Percentiles rank a stretch among this genome's conserved stretches.
Evolutionary conservation across 35 echinoderm and acorn worm species (phyloP).

Genomic region (Chiridota heheva): DNA sequence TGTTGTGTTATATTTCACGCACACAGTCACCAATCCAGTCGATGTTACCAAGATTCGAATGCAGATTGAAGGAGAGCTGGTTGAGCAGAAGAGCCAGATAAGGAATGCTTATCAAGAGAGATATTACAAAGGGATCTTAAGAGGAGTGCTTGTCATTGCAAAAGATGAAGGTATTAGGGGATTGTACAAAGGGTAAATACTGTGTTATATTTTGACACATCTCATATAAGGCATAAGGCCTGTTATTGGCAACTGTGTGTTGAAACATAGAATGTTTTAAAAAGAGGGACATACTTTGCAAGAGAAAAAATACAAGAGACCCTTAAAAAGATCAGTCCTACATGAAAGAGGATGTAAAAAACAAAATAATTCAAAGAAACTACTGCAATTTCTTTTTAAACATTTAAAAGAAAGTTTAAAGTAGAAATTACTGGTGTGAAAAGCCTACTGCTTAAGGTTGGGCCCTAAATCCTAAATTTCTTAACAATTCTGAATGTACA

Average conservation of each 20-base stretch:
- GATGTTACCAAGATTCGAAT: slow-evolving; percentile 94
- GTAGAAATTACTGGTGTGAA: too few relatives aligned
- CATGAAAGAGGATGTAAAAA: too few relatives aligned
- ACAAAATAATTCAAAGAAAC: too few relatives aligned
- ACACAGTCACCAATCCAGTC: slow-evolving; percentile 81
- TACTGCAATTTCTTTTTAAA: too few relatives aligned
- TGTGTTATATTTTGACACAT: background rate
- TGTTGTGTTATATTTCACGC: background rate
- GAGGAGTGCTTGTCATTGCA: slow-evolving; percentile 70
- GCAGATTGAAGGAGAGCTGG: slow-evolving; percentile 94
- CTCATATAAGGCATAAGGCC: background rate
- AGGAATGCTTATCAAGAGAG: slow-evolving; percentile 47
- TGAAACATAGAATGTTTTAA: background rate
- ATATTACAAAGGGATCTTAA: slow-evolving; percentile 90
- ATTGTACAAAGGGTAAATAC: slow-evolving; percentile 89
- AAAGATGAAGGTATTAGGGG: slow-evolving; percentile 84
- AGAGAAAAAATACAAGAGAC: background rate
- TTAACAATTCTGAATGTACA: too few relatives aligned
- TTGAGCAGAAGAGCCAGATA: slow-evolving; percentile 33
- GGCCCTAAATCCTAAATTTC: too few relatives aligned
- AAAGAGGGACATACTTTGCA: background rate
- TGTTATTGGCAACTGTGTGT: background rate
- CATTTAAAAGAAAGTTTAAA: too few relatives aligned
- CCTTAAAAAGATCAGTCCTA: background rate
- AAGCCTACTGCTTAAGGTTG: too few relatives aligned